Base-by-base conservation (phyloP, 2,113 vertebrate genomes). In the Cynocephalus volans region DNA sequence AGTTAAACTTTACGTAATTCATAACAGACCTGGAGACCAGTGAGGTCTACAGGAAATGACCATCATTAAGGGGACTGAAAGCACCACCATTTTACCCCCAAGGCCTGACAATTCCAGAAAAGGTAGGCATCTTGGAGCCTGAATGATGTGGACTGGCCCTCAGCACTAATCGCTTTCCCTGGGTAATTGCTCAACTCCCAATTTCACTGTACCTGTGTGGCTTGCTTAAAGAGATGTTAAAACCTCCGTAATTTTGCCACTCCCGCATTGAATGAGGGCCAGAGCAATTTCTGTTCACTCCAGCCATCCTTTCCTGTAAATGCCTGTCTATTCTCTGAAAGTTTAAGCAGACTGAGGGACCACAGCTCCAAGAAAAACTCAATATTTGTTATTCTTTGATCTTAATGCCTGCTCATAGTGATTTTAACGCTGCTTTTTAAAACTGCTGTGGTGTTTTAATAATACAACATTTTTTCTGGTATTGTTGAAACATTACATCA, bases 401-500 rank as follows among this genome's bases (percentile, higher is more conserved):
- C 79, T 91, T 95, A 90, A 88, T 82, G 96, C 92, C 70, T 52
- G 70, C 83, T 95, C 79, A 1, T 85, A 92, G 89, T 90, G 93
- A 95, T 89, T 89, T 92, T 80, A 96, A 94, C n/a, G 15, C 56
- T 80, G 86, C 79, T 52, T 72, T 98, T 97, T 80, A 92, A 97
- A 98, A 97, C 50, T 58, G 86, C 83, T 41, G 69, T 45, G 93
- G 91, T 87, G 75, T 92, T 97, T 97, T 97, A 97, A 97, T 97
- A 97, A 95, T 75, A 96, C 36, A 80, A 82, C 26, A 56, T 92
- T 85, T 95, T 81, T 95, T 69, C 80, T 80, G 91, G 86, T 65
- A 90, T 95, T 95, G 96, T 88, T 95, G 88, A 97, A 98, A 98
- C 80, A 96, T 86, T 76, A 76, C 83, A 90, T 96, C 97, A 97